Conservation (phyloP, 2,113 vertebrate species). For the Gallinago paraguaiae region DNA sequence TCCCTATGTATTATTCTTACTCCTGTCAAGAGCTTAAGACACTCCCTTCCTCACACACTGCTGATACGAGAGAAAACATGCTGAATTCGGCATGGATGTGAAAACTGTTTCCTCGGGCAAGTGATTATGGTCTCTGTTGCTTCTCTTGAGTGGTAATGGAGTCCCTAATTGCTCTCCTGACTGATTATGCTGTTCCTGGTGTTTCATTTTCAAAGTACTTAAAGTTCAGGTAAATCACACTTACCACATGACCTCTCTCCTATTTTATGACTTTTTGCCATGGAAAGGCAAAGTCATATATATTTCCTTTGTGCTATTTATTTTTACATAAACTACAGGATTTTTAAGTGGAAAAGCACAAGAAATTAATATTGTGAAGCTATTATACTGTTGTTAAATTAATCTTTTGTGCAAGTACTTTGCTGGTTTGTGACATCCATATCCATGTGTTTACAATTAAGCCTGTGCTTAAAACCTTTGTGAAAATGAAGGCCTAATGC, state of each 20-base stretch:
- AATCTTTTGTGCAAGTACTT: not conserved
- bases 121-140: slow-evolving; percentile 58
- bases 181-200: slow-evolving; percentile 65
- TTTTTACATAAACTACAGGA: not conserved
- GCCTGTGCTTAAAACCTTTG: not conserved
- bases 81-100: not conserved
- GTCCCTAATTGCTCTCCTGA: slow-evolving; percentile 60
- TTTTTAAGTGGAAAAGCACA: not conserved
- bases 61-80: not conserved
- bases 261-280: slow-evolving; percentile 26
- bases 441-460: slow-evolving; percentile 43
- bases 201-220: slow-evolving; percentile 67
- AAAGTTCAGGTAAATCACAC: slow-evolving; percentile 65
- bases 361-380: not conserved
- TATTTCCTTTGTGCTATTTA: not conserved
- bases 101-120: slow-evolving; percentile 46
- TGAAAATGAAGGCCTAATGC: not conserved
- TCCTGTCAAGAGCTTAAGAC: not conserved
- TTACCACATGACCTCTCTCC: slow-evolving; percentile 43
- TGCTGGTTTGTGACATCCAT: not conserved
- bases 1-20: not conserved
- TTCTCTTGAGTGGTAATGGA: slow-evolving; percentile 62
- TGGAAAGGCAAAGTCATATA: not conserved
- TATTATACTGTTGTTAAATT: not conserved
- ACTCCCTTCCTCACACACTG: not conserved